Base-by-base conservation (phyloP, 2,888 invertebrate species). In the Ophion obscuratus region DNA sequence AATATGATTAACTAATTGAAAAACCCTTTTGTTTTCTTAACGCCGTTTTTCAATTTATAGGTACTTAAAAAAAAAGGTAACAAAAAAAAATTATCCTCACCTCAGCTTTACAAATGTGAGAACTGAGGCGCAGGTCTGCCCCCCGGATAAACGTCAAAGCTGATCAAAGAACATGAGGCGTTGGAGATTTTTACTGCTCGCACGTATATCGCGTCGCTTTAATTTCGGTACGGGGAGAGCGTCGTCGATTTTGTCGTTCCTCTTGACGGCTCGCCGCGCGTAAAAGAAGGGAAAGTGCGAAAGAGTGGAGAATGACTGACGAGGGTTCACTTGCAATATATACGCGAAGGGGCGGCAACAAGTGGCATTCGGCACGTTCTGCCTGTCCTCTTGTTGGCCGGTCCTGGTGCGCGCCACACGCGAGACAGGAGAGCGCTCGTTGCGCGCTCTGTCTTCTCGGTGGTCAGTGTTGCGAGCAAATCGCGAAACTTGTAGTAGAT, bases 351-450 rank as follows among this genome's bases (percentile, higher is more conserved):
- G 89, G 89, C 89, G 89, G 92, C 92, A 92, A 92, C 92, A 93
- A 92, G 92, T 93, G 92, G 92, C 89, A 89, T 90, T 91, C 90
- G 89, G 89, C 89, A 89, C 89, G 87, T 89, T 68, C 68, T 88
- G 88, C 76, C 81, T 85, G 82, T 81, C 84, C 73, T 87, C 81
- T 81, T 74, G 87, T 57, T 59, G 73, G 81, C 81, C 81, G 85
- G 86, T 81, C 75, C 74, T 64, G 77, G 77, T 86, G 81, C 71
- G 77, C 73, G 64, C 76, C 61, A 57, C 59, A 61, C 61, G 40
- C 75, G 20, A n/a, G 17, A 78, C 20, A 61, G 61, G 73, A 57
- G 36, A 57, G 40, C 36, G 20, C 83, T 76, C 82, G 64, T 40
- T 59, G 62, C 40, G 40, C 68, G 61, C 62, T 79, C 84, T 66